A percentile compares a stretch with the other conserved stretches of the same genome.
Evolutionary conservation across 2,113 vertebrate species (phyloP).

Genomic region (Apeltes quadracus): DNA sequence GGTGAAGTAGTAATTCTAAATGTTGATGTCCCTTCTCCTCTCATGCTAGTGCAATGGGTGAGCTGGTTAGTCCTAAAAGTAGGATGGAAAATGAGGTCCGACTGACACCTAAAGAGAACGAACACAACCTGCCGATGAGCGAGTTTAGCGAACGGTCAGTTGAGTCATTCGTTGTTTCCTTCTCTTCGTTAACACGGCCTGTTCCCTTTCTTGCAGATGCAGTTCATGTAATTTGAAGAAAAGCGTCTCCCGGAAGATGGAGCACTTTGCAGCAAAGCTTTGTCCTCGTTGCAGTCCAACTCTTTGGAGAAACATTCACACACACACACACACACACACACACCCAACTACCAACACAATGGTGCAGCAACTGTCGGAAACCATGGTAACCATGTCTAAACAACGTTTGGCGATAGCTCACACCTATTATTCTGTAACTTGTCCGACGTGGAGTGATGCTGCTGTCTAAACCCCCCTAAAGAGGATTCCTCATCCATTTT

Average conservation of each 20-base stretch:
- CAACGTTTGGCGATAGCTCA: conserved; percentile 63
- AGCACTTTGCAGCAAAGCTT: conserved; percentile 86
- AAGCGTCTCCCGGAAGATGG: conserved; percentile 82
- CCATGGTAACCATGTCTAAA: conserved; percentile 68
- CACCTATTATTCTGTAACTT: conserved; percentile 77
- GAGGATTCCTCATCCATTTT: conserved; percentile 75
- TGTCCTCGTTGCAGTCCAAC: conserved; percentile 85
- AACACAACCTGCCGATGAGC: not conserved
- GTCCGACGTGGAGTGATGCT: conserved; percentile 82
- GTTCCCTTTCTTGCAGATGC: conserved; percentile 84
- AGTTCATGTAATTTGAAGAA: conserved; percentile 96
- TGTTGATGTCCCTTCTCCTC: not conserved
- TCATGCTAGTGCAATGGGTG: not conserved
- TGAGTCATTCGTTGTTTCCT: not conserved
- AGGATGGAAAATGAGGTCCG: not conserved
- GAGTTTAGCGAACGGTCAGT: conserved; percentile 9
- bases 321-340: conserved; percentile 42
- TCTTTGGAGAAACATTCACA: conserved; percentile 83
- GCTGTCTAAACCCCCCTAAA: conserved; percentile 79
- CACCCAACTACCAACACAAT: conserved; percentile 76
- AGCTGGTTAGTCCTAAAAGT: not conserved
- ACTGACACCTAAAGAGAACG: no score
- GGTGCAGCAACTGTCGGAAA: conserved; percentile 69
- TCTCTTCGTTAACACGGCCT: not conserved
- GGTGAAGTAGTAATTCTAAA: not conserved